Base-by-base conservation (phyloP, 2,797 vertebrate species). In the Artibeus lituratus region DNA sequence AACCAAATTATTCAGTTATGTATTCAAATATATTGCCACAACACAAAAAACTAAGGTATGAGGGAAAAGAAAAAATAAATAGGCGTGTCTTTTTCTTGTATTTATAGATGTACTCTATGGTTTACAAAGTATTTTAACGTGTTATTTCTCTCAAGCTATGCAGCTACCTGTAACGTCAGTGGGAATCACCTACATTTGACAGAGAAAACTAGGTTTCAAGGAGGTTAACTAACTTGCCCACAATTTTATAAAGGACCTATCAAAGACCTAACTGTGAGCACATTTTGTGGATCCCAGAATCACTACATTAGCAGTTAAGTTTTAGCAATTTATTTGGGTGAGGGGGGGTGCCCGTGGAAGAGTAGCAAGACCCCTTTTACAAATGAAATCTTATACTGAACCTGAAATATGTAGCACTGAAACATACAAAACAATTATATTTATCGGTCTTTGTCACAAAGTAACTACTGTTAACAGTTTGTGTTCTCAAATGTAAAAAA, bases 1-100 rank as follows among this genome's bases (percentile, higher is more conserved):
- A 96, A 39, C 57, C 67, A 87, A 96, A 97, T 72, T 53, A 91
- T 29, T 97, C 53, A 70, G 26, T 80, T 80, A 82, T 91, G 19
- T 94, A 81, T n/a, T 87, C 84, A 96, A 94, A 83, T n/a, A 81
- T 21, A 96, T 59, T 95, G 57, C 84, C 49, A 77, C 42, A 87
- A 94, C 9, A 92, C n/a, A 90, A 9, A 90, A 49, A 84, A 80
- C 12, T 90, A 74, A 88, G 32, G 16, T 44, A 69, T 74, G 37
- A 74, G 16, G 55, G 9, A 85, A 93, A 32, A 51, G 22, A 9
- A n/a, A 84, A 92, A 85, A 94, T 5, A 73, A 85, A 94, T 7
- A 73, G 59, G 26, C 7, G 84, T 76, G 16, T 29, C 26, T 26
- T 93, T 88, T 90, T 26, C 55, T 85, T 92, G 53, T 22, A 70